A percentile compares a stretch with the other conserved stretches of the same genome.
phyloP scores from a whole-genome alignment of 2,888 invertebrate genomes.

The Chrysolina oricalcia region DNA sequence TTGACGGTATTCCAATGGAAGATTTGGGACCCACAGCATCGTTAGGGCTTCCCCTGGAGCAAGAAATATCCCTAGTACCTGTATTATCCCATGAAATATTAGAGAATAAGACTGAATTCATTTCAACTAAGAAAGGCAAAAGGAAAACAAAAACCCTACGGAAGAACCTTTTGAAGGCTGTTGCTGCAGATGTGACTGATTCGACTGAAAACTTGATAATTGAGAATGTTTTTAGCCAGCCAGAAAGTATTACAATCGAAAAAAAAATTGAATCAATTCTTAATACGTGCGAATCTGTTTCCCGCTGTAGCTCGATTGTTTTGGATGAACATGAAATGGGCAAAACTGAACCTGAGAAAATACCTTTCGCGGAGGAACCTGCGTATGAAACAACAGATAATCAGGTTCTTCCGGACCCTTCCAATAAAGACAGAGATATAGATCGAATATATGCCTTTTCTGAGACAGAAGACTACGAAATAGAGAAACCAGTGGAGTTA shows the following conservation, averaged over 20 bases:
- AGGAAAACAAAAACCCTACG: background rate
- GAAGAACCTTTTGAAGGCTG: background rate
- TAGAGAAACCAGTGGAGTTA: conserved; percentile 48
- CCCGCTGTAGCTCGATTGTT: background rate
- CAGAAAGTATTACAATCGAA: background rate
- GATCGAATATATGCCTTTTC: conserved; percentile 51
- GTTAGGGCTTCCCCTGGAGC: background rate
- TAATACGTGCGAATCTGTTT: background rate
- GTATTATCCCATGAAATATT: background rate
- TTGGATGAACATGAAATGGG: background rate
- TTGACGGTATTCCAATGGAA: background rate
- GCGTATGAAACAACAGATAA: background rate
- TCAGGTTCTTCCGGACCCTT: background rate
- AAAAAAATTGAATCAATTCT: background rate
- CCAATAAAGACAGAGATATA: conserved; percentile 41
- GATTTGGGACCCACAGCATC: background rate
- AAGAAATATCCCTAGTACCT: background rate
- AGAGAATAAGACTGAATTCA: conserved; percentile 4
- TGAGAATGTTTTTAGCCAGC: background rate
- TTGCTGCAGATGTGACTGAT: background rate
- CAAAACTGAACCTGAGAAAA: background rate
- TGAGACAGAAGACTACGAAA: conserved; percentile 50
- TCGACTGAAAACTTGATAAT: background rate
- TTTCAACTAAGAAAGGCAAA: background rate
- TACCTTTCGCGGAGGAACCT: background rate